Conservation (phyloP, 2,113 vertebrate species). For the Mesocricetus auratus region DNA sequence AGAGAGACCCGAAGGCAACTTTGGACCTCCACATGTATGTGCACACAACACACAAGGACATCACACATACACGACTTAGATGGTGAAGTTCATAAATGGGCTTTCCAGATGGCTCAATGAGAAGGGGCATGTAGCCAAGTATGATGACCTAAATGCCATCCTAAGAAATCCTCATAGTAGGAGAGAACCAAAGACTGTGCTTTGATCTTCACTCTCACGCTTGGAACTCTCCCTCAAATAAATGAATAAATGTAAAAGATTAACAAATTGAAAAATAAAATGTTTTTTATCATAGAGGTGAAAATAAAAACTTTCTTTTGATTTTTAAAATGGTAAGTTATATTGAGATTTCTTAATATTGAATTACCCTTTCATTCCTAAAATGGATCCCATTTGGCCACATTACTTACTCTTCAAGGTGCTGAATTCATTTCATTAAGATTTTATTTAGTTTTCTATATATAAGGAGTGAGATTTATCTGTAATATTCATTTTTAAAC, state of each 20-base stretch:
- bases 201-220: background rate
- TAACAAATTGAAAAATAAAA: background rate
- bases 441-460: conserved; percentile 23
- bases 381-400: background rate
- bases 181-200: background rate
- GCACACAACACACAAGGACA: background rate
- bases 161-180: background rate
- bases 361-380: background rate
- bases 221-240: background rate
- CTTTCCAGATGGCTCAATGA: background rate
- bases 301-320: conserved; percentile 9
- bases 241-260: background rate
- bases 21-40: background rate
- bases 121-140: no score
- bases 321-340: conserved; percentile 15
- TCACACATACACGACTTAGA: background rate
- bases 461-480: background rate
- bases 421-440: background rate
- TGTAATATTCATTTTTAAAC: background rate
- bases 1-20: background rate
- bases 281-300: background rate
- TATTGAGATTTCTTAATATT: conserved; percentile 10
- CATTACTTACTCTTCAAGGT: conserved; percentile 18
- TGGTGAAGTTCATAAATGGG: background rate
- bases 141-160: background rate